These are phyloP conservation scores for Conopomorpha cramerella DNA, from an alignment of 1,140 invertebrate species.

Conservation along the genomic window DNA sequence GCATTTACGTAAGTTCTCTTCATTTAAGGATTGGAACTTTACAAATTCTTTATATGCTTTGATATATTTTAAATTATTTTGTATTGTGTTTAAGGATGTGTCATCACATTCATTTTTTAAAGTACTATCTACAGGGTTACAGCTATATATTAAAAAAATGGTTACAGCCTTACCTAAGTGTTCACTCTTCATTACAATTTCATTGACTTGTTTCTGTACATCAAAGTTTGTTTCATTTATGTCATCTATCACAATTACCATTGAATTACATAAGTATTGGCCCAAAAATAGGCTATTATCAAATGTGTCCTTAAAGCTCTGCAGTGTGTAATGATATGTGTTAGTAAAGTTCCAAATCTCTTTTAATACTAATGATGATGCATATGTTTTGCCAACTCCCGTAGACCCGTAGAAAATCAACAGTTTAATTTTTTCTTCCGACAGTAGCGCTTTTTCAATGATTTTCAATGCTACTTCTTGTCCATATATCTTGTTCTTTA, in stretches of 20 bases:
- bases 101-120: constrained; percentile 20
- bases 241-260: constrained; percentile 37
- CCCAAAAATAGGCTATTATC: constrained; percentile 26
- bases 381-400: constrained; percentile 44
- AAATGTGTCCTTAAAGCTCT: constrained; percentile 22
- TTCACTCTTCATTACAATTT: constrained; percentile 23
- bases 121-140: constrained; percentile 16
- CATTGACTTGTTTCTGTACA: constrained; percentile 13
- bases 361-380: constrained; percentile 25
- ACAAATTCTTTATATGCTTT: constrained; percentile 21
- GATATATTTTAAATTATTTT: constrained; percentile 15
- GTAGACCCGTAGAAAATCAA: constrained; percentile 41
- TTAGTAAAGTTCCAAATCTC: constrained; percentile 22
- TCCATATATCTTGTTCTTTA: constrained; percentile 30
- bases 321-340: constrained; percentile 41
- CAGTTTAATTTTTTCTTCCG: constrained; percentile 21
- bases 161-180: constrained; percentile 23
- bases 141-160: constrained; percentile 30
- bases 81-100: constrained; percentile 15
- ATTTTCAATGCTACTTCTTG: constrained; percentile 22
- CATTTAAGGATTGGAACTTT: constrained; percentile 27
- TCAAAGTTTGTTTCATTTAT: constrained; percentile 20
- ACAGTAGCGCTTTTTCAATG: constrained; percentile 20
- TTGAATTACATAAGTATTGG: constrained; percentile 23
- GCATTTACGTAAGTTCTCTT: constrained; percentile 27